Evolutionary conservation across 2,797 vertebrate species (phyloP).

Genomic region (Lepilemur septentrionalis): DNA sequence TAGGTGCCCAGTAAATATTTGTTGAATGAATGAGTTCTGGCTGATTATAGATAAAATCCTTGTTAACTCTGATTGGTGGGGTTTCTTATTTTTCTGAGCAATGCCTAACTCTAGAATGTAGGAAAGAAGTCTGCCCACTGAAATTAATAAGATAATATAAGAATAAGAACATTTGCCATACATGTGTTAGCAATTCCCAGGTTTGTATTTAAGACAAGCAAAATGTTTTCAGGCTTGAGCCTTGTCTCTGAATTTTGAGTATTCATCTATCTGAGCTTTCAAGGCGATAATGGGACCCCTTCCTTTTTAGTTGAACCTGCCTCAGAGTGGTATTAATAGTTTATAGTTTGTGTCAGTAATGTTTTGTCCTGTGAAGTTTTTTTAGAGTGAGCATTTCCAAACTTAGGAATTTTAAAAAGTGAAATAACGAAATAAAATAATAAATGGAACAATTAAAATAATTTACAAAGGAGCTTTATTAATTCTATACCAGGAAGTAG

Average conservation of each 20-base stretch:
- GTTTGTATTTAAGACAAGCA: not conserved
- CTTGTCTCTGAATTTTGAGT: not conserved
- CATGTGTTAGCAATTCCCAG: not conserved
- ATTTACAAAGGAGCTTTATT: not conserved
- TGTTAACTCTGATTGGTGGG: not conserved
- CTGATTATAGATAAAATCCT: not conserved
- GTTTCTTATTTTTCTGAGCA: not conserved
- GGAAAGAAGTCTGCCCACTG: not conserved
- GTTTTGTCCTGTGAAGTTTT: not conserved
- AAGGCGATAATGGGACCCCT: not conserved
- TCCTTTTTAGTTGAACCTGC: not conserved
- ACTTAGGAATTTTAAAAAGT: not conserved
- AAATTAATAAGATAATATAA: not conserved
- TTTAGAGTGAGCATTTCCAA: not conserved
- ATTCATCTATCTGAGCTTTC: not conserved
- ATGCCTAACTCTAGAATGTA: not conserved
- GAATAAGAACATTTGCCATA: not conserved
- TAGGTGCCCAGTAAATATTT: not conserved
- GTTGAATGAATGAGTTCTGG: not conserved
- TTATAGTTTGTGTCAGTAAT: not conserved
- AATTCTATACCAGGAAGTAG: not conserved
- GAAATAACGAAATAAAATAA: not conserved
- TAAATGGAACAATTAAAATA: not conserved
- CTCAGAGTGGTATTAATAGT: not conserved
- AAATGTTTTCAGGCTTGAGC: not conserved